Conservation (phyloP, 1,140 invertebrate genomes). For the Eubasilissa regina region DNA sequence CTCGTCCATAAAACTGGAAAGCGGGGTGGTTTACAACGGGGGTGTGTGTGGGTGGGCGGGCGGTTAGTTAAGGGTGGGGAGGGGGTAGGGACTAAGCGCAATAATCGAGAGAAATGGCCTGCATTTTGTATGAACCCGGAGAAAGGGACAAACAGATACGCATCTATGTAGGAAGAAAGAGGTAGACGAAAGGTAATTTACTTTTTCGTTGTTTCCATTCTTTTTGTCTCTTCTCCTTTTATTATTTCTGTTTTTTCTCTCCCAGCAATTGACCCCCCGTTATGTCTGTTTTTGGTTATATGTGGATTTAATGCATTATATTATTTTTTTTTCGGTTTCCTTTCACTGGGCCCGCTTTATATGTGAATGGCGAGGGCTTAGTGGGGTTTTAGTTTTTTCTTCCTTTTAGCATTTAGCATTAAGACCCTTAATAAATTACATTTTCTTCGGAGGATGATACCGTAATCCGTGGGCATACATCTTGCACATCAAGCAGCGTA, state of each 20-base stretch:
- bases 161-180: neutral
- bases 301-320: conserved; percentile 61
- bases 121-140: conserved; percentile 66
- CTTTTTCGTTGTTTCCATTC: conserved; percentile 60
- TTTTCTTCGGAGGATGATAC: conserved; percentile 11
- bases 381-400: conserved; percentile 25
- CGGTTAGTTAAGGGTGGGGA: conserved; percentile 32
- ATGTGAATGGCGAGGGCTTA: conserved; percentile 28
- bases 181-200: conserved; percentile 58
- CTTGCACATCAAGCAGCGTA: neutral
- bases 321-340: conserved; percentile 46
- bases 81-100: conserved; percentile 59
- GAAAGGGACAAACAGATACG: conserved; percentile 50
- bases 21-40: conserved; percentile 15
- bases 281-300: conserved; percentile 60
- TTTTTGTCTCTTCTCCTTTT: conserved; percentile 59
- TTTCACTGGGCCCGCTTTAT: conserved; percentile 38
- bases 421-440: conserved; percentile 44
- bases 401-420: conserved; percentile 42
- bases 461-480: conserved; percentile 10
- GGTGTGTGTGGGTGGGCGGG: neutral
- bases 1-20: conserved; percentile 21
- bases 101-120: conserved; percentile 69
- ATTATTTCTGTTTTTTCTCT: conserved; percentile 53
- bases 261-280: conserved; percentile 60